Evolutionary conservation across 2,797 vertebrate species (phyloP).

Genomic region (Amblyopsis hoosieri): DNA sequence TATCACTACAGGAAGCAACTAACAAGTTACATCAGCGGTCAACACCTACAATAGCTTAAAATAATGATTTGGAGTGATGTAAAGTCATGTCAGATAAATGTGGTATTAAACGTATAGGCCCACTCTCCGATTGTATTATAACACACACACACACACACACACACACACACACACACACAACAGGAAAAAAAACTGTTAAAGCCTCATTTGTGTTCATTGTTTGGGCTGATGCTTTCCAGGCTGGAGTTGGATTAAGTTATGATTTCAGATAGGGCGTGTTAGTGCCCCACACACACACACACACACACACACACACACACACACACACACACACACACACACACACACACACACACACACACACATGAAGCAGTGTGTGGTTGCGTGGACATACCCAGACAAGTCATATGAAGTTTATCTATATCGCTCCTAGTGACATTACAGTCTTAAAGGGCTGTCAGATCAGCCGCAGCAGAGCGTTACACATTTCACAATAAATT

Average conservation of each 20-base stretch:
- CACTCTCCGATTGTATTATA: not conserved
- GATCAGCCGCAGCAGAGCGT: too few species aligned
- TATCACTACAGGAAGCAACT: slow-evolving; percentile 20
- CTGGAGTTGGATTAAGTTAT: too few species aligned
- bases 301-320: slow-evolving; percentile 2
- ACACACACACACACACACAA: not conserved
- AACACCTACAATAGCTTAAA: slow-evolving; percentile 22
- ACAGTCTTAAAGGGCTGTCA: too few species aligned
- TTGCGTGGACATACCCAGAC: not conserved
- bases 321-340: not conserved
- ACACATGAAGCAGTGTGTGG: not conserved
- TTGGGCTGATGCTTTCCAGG: too few species aligned
- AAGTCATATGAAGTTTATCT: not conserved
- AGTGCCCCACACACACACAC: not conserved
- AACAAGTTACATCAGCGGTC: slow-evolving; percentile 24
- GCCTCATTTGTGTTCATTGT: too few species aligned
- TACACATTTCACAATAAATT: too few species aligned
- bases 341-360: slow-evolving; percentile 3
- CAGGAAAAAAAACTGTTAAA: too few species aligned
- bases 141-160: not conserved
- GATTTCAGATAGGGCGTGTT: too few species aligned
- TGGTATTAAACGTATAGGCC: too few species aligned
- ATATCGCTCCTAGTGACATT: too few species aligned
- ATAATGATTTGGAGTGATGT: not conserved
- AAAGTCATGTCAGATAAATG: too few species aligned